Base-by-base conservation (phyloP, 1,140 invertebrate species). In the Zophobas atratus region DNA sequence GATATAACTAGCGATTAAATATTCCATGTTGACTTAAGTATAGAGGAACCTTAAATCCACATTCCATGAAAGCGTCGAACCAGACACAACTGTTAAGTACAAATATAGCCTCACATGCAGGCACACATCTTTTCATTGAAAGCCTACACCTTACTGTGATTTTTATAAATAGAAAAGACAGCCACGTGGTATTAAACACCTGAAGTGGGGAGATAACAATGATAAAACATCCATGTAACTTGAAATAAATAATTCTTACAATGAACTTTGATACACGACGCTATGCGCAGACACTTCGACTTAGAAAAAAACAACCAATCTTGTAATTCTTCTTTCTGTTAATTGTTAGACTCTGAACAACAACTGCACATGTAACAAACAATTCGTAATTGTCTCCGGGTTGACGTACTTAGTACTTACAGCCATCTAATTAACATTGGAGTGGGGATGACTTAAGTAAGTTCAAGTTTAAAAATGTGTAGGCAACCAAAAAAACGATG, bases 121-220 rank as follows among this genome's bases (percentile, higher is more conserved):
- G 32, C 3, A 67, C 20, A 41, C n/a, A 8, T 33, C 43, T 67
- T 67, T 67, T 2, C 20, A 67, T 67, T 43, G 60, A 51, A 51
- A 51, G 20, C 49, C 49, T 51, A 67, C 60, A 67, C 39, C 6
- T 8, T 67, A 43, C 39, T 20, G 20, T 20, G 60, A 2, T 67
- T n/a, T 20, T n/a, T 67, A 67, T 67, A 43, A 67, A 67, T 67
- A 67, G 60, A 67, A 67, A 67, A 67, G 60, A 6, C 60, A 6
- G 60, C 60, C 60, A 67, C 60, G 60, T 67, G 60, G 60, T 67
- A 32, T 41, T 3, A 36, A 35, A 6, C 35, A 67, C 60, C 60
- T 67, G n/a, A 32, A n/a, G 39, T 32, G 20, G 60, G 60, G 60
- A 67, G 60, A 67, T 67, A 67, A 67, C 32, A 36, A 60, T 43